A percentile compares a stretch with the other conserved stretches of the same genome.
phyloP scores from a whole-genome alignment of 35 echinoderm and acorn worm genomes.

The Apostichopus parvimensis region DNA sequence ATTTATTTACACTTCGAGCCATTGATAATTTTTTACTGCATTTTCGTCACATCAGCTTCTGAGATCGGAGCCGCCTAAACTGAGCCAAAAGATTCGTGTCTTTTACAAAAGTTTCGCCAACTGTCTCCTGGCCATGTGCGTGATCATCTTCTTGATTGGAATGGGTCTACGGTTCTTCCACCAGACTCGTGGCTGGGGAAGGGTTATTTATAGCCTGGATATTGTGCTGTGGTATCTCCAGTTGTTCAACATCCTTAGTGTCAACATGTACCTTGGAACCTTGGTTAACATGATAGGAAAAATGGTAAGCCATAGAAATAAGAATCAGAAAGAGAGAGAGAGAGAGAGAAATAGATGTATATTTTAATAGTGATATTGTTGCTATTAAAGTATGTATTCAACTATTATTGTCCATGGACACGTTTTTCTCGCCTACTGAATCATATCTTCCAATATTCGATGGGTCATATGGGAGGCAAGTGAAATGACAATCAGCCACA shows the following conservation, averaged over 20 bases:
- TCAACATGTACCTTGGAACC: conserved; percentile 94
- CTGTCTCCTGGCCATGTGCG: conserved; percentile 64
- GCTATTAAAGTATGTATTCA: no score
- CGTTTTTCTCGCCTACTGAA: no score
- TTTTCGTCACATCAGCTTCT: conserved; percentile 58
- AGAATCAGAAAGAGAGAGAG: no score
- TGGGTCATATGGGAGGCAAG: no score
- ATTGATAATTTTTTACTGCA: no score
- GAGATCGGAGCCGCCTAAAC: conserved; percentile 66
- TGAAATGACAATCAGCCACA: no score
- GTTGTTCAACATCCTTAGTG: conserved; percentile 82
- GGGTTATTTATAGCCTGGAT: conserved; percentile 80
- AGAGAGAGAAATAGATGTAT: no score
- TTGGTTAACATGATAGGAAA: conserved; percentile 96
- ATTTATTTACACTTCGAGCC: no score
- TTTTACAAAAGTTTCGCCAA: conserved; percentile 82
- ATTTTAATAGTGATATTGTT: no score
- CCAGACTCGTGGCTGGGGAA: conserved; percentile 51
- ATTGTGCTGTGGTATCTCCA: conserved; percentile 89
- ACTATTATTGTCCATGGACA: no score
- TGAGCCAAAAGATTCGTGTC: conserved; percentile 77
- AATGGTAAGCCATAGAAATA: conserved; percentile 75
- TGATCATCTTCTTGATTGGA: conserved; percentile 79
- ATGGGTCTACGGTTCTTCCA: conserved; percentile 68
- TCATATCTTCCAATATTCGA: no score